Percentiles rank a stretch among this genome's conserved stretches.
Evolutionary conservation across 53 echinoderm and acorn worm species (phyloP).

Genomic region (Holothuria leucospilota): DNA sequence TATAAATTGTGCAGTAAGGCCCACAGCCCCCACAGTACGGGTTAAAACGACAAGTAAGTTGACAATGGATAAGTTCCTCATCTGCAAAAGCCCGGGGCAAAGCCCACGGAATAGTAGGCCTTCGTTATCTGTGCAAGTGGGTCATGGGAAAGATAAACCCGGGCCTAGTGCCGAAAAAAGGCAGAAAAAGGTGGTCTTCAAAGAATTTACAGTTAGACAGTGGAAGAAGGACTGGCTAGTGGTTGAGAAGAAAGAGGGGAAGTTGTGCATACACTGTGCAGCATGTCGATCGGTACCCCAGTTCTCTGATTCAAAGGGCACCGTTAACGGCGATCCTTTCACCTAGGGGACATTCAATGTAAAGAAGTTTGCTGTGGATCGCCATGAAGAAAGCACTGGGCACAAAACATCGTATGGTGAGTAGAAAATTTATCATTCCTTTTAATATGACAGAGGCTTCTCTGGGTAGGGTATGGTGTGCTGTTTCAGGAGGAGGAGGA

Average conservation of each 20-base stretch:
- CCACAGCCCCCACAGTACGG: too few species aligned
- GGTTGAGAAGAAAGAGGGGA: background rate
- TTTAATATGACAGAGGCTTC: too few species aligned
- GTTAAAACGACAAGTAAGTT: too few species aligned
- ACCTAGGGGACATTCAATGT: background rate
- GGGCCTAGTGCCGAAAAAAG: background rate
- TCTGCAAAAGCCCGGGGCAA: too few species aligned
- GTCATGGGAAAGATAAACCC: too few species aligned
- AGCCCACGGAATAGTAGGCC: too few species aligned
- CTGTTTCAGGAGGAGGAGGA: too few species aligned
- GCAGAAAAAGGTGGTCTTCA: constrained; percentile 1
- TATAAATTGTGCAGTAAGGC: too few species aligned
- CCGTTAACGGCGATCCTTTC: background rate
- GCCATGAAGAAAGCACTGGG: background rate
- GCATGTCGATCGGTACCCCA: background rate
- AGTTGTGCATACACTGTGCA: background rate
- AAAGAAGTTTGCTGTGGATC: constrained; percentile 8
- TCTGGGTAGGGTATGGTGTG: too few species aligned
- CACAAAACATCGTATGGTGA: background rate
- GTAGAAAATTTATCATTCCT: background rate
- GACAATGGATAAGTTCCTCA: too few species aligned
- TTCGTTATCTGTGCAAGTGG: too few species aligned
- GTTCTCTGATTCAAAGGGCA: background rate
- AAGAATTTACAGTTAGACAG: background rate
- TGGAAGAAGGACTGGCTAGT: constrained; percentile 10